phyloP scores from a whole-genome alignment of 2,113 vertebrate species.

The Canis aureus region DNA sequence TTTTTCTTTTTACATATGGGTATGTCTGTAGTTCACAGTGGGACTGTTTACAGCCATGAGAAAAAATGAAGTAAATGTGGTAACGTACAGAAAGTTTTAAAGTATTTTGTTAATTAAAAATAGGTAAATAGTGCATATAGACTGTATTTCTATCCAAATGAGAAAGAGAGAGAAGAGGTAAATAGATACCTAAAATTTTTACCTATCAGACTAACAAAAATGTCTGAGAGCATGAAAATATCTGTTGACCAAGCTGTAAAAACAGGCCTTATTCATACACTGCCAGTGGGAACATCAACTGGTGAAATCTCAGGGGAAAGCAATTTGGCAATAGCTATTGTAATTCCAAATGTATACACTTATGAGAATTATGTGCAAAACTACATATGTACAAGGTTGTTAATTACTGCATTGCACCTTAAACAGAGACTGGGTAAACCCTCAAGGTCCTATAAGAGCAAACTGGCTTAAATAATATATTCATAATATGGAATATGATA shows the following conservation, averaged over 20 bases:
- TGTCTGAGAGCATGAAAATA: not conserved
- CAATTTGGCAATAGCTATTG: not conserved
- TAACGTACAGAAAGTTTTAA: not conserved
- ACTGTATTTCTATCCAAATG: not conserved
- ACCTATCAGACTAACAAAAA: not conserved
- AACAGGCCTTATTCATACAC: not conserved
- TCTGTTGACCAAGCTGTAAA: not conserved
- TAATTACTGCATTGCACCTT: not conserved
- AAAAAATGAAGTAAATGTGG: constrained; percentile 3
- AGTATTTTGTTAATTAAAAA: not conserved
- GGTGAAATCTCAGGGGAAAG: not conserved
- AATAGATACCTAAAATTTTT: not conserved
- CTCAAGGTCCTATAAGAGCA: not conserved
- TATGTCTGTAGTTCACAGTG: not conserved
- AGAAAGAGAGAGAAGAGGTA: not conserved
- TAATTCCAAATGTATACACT: not conserved
- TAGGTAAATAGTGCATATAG: not conserved
- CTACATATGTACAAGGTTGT: not conserved
- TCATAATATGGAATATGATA: not conserved
- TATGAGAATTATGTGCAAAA: not conserved
- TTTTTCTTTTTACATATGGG: not conserved
- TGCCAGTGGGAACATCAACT: not conserved
- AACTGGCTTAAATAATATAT: not conserved
- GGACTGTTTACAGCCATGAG: not conserved
- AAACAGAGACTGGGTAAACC: not conserved